These are phyloP conservation scores for Apis laboriosa DNA, from an alignment of 1,140 invertebrate species.

Conservation along the genomic window DNA sequence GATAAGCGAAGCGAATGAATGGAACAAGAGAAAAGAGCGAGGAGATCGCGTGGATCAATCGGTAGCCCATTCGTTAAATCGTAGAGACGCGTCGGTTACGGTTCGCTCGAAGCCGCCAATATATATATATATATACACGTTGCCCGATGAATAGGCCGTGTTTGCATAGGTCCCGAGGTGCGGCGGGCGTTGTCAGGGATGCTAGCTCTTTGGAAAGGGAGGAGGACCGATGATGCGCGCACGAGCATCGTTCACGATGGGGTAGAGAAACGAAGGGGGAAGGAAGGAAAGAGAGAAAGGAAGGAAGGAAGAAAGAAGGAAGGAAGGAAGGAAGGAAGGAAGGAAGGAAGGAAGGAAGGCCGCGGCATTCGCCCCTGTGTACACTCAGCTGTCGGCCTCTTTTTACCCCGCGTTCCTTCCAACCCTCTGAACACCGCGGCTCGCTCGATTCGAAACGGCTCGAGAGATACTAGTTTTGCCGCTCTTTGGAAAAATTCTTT, in stretches of 20 bases:
- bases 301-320: neutral
- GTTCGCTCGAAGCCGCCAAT: slow-evolving; percentile 34
- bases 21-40: neutral
- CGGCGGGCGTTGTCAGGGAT: slow-evolving; percentile 39
- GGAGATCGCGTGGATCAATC: slow-evolving; percentile 13
- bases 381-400: slow-evolving; percentile 51
- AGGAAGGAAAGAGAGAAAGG: slow-evolving; percentile 18
- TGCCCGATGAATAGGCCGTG: slow-evolving; percentile 72
- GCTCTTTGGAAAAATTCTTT: too few relatives aligned
- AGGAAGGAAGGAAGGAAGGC: slow-evolving; percentile 3
- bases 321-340: slow-evolving; percentile 10
- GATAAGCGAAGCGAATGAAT: neutral
- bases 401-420: slow-evolving; percentile 42
- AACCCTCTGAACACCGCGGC: slow-evolving; percentile 1
- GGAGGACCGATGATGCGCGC: neutral
- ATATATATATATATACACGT: slow-evolving; percentile 61
- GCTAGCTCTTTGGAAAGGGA: neutral
- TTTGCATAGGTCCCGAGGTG: slow-evolving; percentile 75
- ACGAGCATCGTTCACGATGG: slow-evolving; percentile 21
- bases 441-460: too few relatives aligned
- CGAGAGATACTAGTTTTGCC: too few relatives aligned
- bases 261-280: slow-evolving; percentile 39
- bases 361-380: slow-evolving; percentile 34
- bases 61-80: slow-evolving; percentile 60
- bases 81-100: slow-evolving; percentile 57